phyloP scores from a whole-genome alignment of 2,888 invertebrate genomes.

The Perithous albicinctus region DNA sequence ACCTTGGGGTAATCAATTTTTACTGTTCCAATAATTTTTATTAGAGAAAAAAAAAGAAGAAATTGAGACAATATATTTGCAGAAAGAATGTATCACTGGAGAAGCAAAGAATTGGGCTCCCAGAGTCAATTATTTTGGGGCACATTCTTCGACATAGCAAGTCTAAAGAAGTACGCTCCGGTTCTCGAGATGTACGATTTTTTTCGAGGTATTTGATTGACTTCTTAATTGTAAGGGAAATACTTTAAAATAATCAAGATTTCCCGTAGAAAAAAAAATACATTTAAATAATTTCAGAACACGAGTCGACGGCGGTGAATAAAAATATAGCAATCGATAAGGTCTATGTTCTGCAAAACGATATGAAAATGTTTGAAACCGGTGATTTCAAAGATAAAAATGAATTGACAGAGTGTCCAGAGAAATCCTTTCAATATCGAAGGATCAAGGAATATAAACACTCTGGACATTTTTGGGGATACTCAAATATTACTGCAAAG shows the following conservation, averaged over 20 bases:
- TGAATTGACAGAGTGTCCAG: conserved; percentile 87
- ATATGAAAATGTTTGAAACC: conserved; percentile 92
- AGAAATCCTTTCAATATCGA: conserved; percentile 72
- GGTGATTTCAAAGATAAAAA: conserved; percentile 94
- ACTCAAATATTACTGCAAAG: conserved; percentile 88
- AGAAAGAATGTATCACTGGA: conserved; percentile 94
- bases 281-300: conserved; percentile 82
- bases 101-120: conserved; percentile 85
- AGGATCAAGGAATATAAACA: conserved; percentile 83
- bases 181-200: conserved; percentile 95
- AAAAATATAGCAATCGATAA: conserved; percentile 88
- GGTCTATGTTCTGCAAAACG: conserved; percentile 94
- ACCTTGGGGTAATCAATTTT: conserved; percentile 90
- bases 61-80: conserved; percentile 19
- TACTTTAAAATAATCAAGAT: no score
- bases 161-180: conserved; percentile 92
- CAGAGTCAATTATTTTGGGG: conserved; percentile 92
- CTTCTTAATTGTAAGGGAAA: not conserved
- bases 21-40: not conserved
- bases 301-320: conserved; percentile 80
- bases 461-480: conserved; percentile 89
- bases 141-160: conserved; percentile 93
- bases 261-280: not conserved
- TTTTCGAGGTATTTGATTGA: conserved; percentile 86
- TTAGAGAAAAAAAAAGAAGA: not conserved